These are phyloP conservation scores for Drosophila seclusa DNA, from an alignment of 2,888 invertebrate species.

Conservation along the genomic window DNA sequence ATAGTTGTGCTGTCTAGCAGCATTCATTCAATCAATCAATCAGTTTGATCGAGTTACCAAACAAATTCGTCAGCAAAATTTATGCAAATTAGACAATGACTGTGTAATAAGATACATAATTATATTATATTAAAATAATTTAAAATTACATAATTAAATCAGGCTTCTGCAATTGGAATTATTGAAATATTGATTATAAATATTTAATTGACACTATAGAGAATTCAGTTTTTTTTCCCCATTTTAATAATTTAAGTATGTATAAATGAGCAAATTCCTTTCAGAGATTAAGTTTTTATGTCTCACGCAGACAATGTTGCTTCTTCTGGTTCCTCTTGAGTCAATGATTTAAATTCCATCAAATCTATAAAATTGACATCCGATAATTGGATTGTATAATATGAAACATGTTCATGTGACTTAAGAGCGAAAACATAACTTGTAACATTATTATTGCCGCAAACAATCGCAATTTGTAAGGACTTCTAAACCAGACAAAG, in stretches of 20 bases:
- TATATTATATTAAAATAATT: neutral
- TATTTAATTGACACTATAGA: neutral
- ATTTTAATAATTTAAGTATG: neutral
- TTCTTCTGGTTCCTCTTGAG: too few species aligned
- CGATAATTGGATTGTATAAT: neutral
- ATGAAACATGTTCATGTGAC: neutral
- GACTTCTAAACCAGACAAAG: accelerated
- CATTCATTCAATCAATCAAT: neutral
- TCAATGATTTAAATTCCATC: neutral
- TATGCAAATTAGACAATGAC: neutral
- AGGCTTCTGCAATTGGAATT: neutral
- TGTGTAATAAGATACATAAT: neutral
- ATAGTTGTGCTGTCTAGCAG: neutral
- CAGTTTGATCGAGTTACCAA: neutral
- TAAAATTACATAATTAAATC: neutral
- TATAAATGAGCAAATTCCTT: neutral
- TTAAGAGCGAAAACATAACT: neutral
- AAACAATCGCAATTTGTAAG: neutral
- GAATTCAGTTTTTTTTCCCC: neutral
- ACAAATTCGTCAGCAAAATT: neutral
- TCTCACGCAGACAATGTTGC: neutral
- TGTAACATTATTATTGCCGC: neutral
- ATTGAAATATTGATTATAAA: neutral
- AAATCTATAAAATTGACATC: neutral
- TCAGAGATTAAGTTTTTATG: neutral